Base-by-base conservation (phyloP, 2,797 vertebrate species). In the Thamnophis elegans region DNA sequence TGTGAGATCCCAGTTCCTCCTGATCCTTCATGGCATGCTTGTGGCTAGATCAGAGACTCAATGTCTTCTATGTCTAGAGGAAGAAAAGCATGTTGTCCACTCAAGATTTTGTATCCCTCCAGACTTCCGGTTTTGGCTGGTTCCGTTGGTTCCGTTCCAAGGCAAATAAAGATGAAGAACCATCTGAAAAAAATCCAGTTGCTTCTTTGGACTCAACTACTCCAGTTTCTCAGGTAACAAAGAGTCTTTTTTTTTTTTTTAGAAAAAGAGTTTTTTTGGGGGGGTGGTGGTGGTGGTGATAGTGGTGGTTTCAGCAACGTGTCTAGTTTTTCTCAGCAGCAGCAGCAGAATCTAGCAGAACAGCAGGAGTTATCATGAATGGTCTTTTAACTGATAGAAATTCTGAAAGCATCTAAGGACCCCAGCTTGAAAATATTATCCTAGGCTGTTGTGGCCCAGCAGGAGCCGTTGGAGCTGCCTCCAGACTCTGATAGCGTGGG, bases 121-220 rank as follows among this genome's bases (percentile, higher is more conserved):
- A 98, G 98, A 94, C 95, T 91, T 97, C 97, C 0, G 93, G 97
- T 59, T 98, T 97, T 93, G 96, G 97, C 89, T 98, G 98, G 98
- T 97, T 98, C 94, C 95, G 97, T 82, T 98, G 98, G 98, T 98
- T 98, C 93, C 92, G 97, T 28, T 97, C 97, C 0, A 98, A 97
- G 92, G 94, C 97, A 73, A 51, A 56, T 3, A 93, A 90, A 22
- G 92, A 96, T 0, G 2, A 20, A 1, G 73, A 93, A 0, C 42
- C 93, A 88, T 59, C 96, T 7, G 95, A 60, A 94, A 95, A 94
- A 0, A 12, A 62, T 0, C 85, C 94, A 0, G 89, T 92, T 55
- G 54, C 1, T 0, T 82, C 42, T 9, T 6, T 7, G 0, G 95
- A 95, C 55, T 91, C 89, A 0, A 88, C 91, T 0, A 68, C 36